Percentiles rank a stretch among this genome's conserved stretches.
Conservation (phyloP, 2,113 vertebrate genomes). For the Callaeas wilsoni region DNA sequence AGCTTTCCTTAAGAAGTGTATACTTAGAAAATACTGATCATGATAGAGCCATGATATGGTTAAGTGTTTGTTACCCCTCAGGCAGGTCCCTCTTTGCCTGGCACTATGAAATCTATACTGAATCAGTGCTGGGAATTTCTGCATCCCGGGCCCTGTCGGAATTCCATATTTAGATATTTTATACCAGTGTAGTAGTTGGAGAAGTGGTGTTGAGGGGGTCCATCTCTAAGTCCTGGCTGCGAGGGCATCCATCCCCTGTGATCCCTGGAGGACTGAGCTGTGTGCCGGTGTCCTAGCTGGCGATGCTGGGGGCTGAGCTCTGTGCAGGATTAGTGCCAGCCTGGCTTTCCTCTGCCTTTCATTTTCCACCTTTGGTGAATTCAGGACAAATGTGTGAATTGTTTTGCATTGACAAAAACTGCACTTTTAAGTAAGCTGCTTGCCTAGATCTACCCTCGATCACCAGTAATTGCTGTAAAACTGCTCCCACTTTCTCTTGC, state of each 20-base stretch:
- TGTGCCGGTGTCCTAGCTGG: rapidly evolving
- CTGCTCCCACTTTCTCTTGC: neutral
- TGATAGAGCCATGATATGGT: neutral
- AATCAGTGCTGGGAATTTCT: neutral
- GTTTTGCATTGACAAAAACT: neutral
- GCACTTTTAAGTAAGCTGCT: neutral
- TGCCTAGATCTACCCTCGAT: neutral
- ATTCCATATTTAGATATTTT: neutral
- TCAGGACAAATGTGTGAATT: neutral
- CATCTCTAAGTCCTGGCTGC: neutral
- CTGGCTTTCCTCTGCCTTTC: neutral
- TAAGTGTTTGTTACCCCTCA: neutral
- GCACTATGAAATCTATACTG: neutral
- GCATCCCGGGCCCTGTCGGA: neutral
- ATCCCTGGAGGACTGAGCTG: neutral
- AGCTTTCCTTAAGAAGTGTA: neutral
- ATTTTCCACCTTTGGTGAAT: neutral
- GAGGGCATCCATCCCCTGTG: neutral
- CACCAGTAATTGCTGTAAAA: neutral
- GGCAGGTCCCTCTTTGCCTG: neutral
- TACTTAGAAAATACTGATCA: neutral
- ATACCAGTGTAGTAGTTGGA: rapidly evolving
- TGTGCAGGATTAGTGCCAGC: neutral
- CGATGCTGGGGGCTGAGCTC: neutral
- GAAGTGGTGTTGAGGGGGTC: neutral